Conservation (phyloP, 2,113 vertebrate genomes). For the Lamprologus ornatipinnis region DNA sequence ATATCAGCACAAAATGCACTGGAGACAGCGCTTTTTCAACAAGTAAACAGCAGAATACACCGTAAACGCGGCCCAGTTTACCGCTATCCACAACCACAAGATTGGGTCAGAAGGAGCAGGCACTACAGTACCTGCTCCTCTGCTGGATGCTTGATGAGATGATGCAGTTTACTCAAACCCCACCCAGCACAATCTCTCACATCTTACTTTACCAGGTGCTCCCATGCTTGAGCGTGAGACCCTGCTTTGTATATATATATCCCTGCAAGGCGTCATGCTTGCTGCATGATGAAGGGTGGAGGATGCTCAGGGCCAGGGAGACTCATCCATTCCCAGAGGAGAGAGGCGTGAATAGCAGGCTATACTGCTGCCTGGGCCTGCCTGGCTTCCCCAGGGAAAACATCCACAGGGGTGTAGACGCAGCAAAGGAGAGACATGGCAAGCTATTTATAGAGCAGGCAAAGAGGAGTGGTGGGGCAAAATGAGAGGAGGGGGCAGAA, state of each 20-base stretch:
- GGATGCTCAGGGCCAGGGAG: slow-evolving; percentile 43
- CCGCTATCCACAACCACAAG: not conserved
- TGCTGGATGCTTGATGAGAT: not conserved
- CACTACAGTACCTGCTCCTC: not conserved
- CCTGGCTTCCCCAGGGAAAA: slow-evolving; percentile 31
- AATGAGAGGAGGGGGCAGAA: not conserved
- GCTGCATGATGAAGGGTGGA: slow-evolving; percentile 58
- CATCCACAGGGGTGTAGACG: slow-evolving; percentile 39
- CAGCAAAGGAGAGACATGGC: not conserved
- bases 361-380: slow-evolving; percentile 38
- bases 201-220: slow-evolving; percentile 54
- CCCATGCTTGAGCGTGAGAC: not conserved
- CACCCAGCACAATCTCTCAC: not conserved
- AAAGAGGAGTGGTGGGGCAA: slow-evolving; percentile 38
- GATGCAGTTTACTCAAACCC: not conserved
- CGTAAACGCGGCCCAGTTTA: not conserved
- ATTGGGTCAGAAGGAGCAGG: slow-evolving; percentile 10
- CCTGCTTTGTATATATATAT: slow-evolving; percentile 2
- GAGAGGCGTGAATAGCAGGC: slow-evolving; percentile 22
- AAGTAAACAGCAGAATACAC: not conserved
- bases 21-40: slow-evolving; percentile 23
- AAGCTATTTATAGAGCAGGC: slow-evolving; percentile 59
- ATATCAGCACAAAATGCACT: slow-evolving; percentile 50
- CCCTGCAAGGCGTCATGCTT: slow-evolving; percentile 27
- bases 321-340: slow-evolving; percentile 41